These are phyloP conservation scores for Hippocampus mohnikei DNA, from an alignment of 2,113 vertebrate genomes.

Conservation along the genomic window DNA sequence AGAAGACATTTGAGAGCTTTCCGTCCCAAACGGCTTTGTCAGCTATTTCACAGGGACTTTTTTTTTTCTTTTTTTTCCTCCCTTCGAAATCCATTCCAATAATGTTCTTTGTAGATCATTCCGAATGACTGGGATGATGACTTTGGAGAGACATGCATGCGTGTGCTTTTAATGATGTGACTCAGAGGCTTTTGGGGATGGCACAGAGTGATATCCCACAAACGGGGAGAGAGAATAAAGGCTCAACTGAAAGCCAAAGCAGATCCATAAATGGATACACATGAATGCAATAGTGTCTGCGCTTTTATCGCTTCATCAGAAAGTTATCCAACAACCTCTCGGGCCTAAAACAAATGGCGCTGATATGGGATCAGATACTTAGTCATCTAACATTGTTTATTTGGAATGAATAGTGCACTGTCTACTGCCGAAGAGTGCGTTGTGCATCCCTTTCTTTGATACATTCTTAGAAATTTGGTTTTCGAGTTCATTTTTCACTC, in stretches of 20 bases:
- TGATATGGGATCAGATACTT: neutral
- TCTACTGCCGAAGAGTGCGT: neutral
- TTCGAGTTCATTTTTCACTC: neutral
- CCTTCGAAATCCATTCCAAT: neutral
- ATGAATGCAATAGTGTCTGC: conserved; percentile 3
- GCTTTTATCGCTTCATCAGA: conserved; percentile 15
- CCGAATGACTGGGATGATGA: conserved; percentile 4
- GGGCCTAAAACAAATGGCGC: neutral
- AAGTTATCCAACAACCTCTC: neutral
- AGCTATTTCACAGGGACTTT: conserved; percentile 12
- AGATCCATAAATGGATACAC: conserved; percentile 10
- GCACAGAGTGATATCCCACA: conserved; percentile 7
- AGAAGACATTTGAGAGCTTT: neutral
- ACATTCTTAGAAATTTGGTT: neutral
- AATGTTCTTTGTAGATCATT: conserved; percentile 8
- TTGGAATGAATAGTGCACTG: neutral
- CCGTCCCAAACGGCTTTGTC: conserved; percentile 1
- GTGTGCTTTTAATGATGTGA: conserved; percentile 12
- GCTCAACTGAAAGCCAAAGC: conserved; percentile 12
- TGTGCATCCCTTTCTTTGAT: neutral
- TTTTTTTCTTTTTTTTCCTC: conserved; percentile 11
- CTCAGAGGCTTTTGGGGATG: conserved; percentile 2
- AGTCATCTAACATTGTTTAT: neutral
- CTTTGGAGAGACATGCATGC: conserved; percentile 8
- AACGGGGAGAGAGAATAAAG: conserved; percentile 6